phyloP scores from a whole-genome alignment of 2,888 invertebrate species.

The Sicus ferrugineus region DNA sequence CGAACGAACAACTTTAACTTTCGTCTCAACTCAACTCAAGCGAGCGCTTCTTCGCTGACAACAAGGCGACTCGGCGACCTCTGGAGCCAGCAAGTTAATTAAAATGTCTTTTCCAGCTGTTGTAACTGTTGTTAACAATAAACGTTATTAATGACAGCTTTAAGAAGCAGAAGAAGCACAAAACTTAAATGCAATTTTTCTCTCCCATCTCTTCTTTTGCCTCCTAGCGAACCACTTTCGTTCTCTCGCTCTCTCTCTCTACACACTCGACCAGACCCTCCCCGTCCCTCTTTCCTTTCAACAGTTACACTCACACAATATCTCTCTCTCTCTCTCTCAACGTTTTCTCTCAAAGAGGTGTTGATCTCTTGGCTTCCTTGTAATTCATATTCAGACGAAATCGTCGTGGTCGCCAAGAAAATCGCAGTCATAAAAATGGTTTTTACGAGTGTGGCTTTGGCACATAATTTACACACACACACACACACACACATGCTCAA shows the following conservation, averaged over 20 bases:
- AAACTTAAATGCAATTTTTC: neutral
- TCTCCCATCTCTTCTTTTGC: neutral
- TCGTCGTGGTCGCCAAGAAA: neutral
- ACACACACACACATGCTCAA: neutral
- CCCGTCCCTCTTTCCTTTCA: neutral
- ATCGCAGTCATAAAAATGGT: constrained; percentile 14
- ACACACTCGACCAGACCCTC: neutral
- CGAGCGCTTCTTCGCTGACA: neutral
- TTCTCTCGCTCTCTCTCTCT: neutral
- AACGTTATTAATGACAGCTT: constrained; percentile 4
- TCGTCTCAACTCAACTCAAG: too few relatives aligned
- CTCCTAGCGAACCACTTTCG: neutral
- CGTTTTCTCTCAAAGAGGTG: neutral
- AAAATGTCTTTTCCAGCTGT: neutral
- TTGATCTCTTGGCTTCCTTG: constrained; percentile 4
- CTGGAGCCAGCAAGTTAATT: neutral
- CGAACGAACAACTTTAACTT: neutral
- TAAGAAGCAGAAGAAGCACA: neutral
- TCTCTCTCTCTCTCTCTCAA: neutral
- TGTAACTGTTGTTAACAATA: constrained; percentile 2
- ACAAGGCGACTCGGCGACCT: constrained; percentile 1
- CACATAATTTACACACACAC: neutral
- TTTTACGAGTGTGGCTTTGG: neutral
- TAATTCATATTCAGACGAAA: constrained; percentile 14
- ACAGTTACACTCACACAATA: neutral